phyloP scores from a whole-genome alignment of 64 coral and sea anemone species.

The Montipora sp. region DNA sequence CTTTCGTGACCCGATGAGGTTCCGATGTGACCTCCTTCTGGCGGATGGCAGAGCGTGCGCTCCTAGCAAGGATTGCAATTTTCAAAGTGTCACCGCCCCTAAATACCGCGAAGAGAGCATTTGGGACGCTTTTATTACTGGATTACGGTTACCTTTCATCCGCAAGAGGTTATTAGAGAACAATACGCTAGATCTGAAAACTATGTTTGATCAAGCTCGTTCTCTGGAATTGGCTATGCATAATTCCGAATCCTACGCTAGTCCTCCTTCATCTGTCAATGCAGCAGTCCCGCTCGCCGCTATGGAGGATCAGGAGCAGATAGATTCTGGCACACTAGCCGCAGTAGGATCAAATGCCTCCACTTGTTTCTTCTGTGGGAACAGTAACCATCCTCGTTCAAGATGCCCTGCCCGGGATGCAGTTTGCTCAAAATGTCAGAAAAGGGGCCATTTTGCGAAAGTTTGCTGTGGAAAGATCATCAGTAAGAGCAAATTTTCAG shows the following conservation, averaged over 20 bases:
- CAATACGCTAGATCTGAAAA: conserved; percentile 58
- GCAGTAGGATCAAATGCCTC: conserved; percentile 16
- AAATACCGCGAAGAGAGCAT: conserved; percentile 63
- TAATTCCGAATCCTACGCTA: not conserved
- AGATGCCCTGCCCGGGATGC: no score
- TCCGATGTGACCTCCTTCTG: no score
- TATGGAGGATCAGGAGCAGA: conserved; percentile 23
- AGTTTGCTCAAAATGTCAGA: no score
- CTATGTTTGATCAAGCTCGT: conserved; percentile 73
- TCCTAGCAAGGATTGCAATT: conserved; percentile 42
- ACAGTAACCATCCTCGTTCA: not conserved
- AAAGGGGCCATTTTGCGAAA: no score
- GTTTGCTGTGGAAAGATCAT: no score
- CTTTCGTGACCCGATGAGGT: no score
- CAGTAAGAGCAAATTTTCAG: no score
- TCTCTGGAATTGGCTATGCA: conserved; percentile 25
- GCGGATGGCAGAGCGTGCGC: no score
- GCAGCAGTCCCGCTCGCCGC: conserved; percentile 47
- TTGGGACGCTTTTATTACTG: conserved; percentile 63
- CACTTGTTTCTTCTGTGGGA: not conserved
- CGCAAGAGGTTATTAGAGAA: conserved; percentile 27
- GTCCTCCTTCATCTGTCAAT: conserved; percentile 24
- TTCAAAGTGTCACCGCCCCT: conserved; percentile 33
- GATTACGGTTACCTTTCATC: conserved; percentile 20
- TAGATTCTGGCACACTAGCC: conserved; percentile 25